Conservation (phyloP, 2,888 invertebrate genomes). For the Napeogenes sylphis region DNA sequence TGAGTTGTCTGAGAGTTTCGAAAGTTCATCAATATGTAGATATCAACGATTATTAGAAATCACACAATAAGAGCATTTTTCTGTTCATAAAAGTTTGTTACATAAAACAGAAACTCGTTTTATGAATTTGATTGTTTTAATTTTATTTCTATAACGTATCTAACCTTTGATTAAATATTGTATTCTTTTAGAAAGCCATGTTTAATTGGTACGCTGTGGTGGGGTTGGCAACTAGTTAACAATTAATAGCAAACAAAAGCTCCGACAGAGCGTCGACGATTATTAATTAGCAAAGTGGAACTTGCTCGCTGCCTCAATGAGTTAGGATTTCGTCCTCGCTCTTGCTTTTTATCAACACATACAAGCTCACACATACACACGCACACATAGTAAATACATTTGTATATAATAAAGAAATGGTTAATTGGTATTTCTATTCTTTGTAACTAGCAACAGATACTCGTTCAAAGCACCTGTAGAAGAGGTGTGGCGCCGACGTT, state of each 20-base stretch:
- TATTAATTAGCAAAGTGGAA: conserved; percentile 65
- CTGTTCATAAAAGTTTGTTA: neutral
- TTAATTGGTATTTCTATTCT: conserved; percentile 1
- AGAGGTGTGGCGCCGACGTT: conserved; percentile 29
- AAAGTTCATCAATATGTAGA: neutral
- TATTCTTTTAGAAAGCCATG: too few relatives aligned
- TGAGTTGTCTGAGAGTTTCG: neutral
- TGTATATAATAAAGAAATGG: neutral
- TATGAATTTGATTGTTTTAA: too few relatives aligned
- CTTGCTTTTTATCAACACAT: conserved; percentile 24
- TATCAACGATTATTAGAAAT: neutral
- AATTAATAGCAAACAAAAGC: conserved; percentile 30
- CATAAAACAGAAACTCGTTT: neutral
- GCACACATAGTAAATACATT: too few relatives aligned
- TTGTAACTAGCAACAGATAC: conserved; percentile 29
- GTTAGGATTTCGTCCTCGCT: conserved; percentile 29
- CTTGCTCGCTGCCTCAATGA: conserved; percentile 29
- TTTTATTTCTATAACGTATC: too few relatives aligned
- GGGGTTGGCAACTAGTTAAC: conserved; percentile 5
- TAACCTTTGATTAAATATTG: too few relatives aligned
- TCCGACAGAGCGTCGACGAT: conserved; percentile 34
- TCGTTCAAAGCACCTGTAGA: conserved; percentile 30
- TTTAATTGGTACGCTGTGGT: too few relatives aligned
- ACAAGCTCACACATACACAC: too few relatives aligned
- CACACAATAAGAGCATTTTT: neutral